Base-by-base conservation (phyloP, 2,888 invertebrate genomes). In the Amiota mariae region DNA sequence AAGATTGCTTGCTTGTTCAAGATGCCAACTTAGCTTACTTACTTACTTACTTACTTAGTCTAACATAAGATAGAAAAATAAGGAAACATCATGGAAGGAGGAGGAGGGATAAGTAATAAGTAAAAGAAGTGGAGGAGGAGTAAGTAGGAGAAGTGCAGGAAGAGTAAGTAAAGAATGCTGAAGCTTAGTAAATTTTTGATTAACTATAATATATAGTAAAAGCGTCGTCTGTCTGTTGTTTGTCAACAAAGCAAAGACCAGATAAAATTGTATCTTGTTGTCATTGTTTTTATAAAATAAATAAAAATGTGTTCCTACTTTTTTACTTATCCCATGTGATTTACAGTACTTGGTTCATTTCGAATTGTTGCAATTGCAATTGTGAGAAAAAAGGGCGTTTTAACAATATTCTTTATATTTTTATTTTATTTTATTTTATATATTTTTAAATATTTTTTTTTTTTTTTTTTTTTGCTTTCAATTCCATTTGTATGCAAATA, bases 401-500 rank as follows among this genome's bases (percentile, higher is more conserved):
- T n/a, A 46, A 56, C 56, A 18, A 24, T 13, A 13, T 66, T 48
- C 54, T 61, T 70, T 46, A n/a, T n/a, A n/a, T n/a, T n/a, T 64
- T 72, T 51, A 70, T 24, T 75, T 78, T 75, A 70, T 24, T 75
- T 80, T 75, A 75, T 79, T 77, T 73, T 78, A 77, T 51, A n/a
- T 12, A n/a, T 78, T 64, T 36, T 12, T 51, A n/a, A n/a, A 10
- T 36, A n/a, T 36, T 13, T 13, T 15, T 72, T 68, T 70, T 72
- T 70, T 54, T 68, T 56, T 75, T 74, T 77, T 83, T 81, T 6
- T 36, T 6, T 36, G 6, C 36, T 6, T 36, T 36, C 36, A 36
- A 79, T 82, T 80, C 85, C 86, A 85, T 85, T 87, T 84, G 84
- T 82, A 86, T 80, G 85, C 84, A 87, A 87, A 87, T 87, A 87